Evolutionary conservation across 2,797 vertebrate genomes (phyloP), one percentile per base, ranked within the genome.

Genomic region (Eupleurogrammus muticus): DNA sequence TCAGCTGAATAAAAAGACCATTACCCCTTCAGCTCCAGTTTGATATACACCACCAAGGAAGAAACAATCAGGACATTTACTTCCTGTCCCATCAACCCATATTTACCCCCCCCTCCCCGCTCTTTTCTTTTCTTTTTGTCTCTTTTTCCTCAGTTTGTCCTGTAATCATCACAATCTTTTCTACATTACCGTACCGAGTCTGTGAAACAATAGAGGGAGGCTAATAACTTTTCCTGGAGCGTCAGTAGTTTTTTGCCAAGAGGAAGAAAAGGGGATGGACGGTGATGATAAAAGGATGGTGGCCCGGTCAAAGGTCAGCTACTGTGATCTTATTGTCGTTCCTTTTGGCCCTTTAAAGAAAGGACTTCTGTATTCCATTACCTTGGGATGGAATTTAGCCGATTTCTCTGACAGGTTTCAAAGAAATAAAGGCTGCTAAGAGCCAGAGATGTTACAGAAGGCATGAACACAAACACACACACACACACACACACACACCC

Each of bases 1-100:
- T 95, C 94, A 94, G 92, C 86, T 93, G 92, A 94, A 95, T 94
- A 94, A 94, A 95, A 95, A 95, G 93, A 89, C 93, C 92, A 95
- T 96, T 95, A 95, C 94, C 93, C 92, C 91, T 91, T 85, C 80
- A 88, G 92, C 91, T 77, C 75, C 35, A 66, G 89, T 90, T 93
- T 92, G 91, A 94, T 92, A 93, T 93, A 94, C 86, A 92, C 90
- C 88, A 75, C 83, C 63, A 67, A 70, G 82, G 78, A 90, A 93
- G 92, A 94, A 88, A 88, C 87, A 91, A 92, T 91, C 91, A 93
- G 89, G 89, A 87, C 88, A 89, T 87, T 88, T 88, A 92, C 92
- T 93, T 90, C 87, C 88, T 80, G 77, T 88, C 85, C 83, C 90
- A 89, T 92, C 91, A 90, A 88, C 79, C 82, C 80, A 87, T 83